Percentiles rank a stretch among this genome's conserved stretches.
phyloP scores from a whole-genome alignment of 2,888 invertebrate species.

The Drosophila diplacantha region DNA sequence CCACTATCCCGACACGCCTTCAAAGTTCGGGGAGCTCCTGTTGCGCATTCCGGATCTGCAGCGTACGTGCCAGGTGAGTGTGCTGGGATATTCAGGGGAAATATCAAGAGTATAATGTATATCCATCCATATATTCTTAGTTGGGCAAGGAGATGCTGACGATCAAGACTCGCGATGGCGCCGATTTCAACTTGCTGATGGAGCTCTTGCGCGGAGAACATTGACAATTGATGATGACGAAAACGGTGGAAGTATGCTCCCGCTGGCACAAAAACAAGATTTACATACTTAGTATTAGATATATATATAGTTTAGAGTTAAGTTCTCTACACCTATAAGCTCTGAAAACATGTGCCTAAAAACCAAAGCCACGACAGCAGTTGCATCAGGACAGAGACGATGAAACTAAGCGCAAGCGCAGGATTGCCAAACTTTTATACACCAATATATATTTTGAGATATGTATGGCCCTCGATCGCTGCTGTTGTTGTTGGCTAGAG shows the following conservation, averaged over 20 bases:
- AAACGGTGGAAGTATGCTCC: constrained; percentile 1
- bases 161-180: constrained; percentile 91
- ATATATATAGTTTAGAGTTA: constrained; percentile 54
- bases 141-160: constrained; percentile 95
- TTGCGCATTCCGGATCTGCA: constrained; percentile 96
- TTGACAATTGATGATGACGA: constrained; percentile 78
- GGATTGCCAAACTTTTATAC: constrained; percentile 58
- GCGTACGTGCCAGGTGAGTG: constrained; percentile 90
- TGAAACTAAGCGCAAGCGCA: constrained; percentile 28
- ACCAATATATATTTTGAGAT: constrained; percentile 33
- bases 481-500: constrained; percentile 37
- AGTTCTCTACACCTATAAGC: constrained; percentile 62
- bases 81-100: not conserved
- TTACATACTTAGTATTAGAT: constrained; percentile 67
- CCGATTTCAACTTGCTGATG: constrained; percentile 96
- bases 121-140: constrained; percentile 77
- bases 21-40: constrained; percentile 95
- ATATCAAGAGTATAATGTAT: not conserved
- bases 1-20: constrained; percentile 94
- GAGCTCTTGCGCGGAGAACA: constrained; percentile 96
- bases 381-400: constrained; percentile 31
- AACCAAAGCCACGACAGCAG: constrained; percentile 45
- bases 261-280: constrained; percentile 43
- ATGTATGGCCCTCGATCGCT: constrained; percentile 8
- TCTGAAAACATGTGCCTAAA: constrained; percentile 74